These are phyloP conservation scores for Agrilus planipennis DNA, from an alignment of 1,140 invertebrate genomes.

Conservation along the genomic window DNA sequence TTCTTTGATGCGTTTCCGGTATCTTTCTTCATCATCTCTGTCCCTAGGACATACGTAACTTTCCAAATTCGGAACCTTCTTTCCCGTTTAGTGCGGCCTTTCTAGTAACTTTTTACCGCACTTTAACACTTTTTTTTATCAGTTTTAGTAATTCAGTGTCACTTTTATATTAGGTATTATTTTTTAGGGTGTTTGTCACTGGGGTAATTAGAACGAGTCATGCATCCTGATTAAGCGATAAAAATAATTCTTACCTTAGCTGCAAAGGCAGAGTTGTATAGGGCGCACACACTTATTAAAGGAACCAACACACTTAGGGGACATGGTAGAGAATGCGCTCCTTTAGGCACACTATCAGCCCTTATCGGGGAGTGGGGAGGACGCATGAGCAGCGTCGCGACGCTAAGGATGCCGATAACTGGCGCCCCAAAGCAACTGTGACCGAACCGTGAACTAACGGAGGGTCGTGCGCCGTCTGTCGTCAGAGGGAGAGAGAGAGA, in stretches of 20 bases:
- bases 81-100: too few relatives aligned
- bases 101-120: neutral
- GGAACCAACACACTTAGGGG: slow-evolving; percentile 35
- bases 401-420: slow-evolving; percentile 33
- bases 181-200: slow-evolving; percentile 5
- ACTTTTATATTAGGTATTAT: too few relatives aligned
- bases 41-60: too few relatives aligned
- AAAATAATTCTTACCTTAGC: slow-evolving; percentile 21
- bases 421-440: slow-evolving; percentile 28
- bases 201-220: too few relatives aligned
- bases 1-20: too few relatives aligned
- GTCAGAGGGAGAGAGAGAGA: too few relatives aligned
- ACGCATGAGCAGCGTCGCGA: slow-evolving; percentile 35
- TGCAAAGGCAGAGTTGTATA: slow-evolving; percentile 27
- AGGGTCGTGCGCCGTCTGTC: too few relatives aligned
- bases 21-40: too few relatives aligned
- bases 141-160: slow-evolving; percentile 1
- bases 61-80: too few relatives aligned
- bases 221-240: neutral
- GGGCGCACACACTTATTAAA: slow-evolving; percentile 31
- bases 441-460: slow-evolving; percentile 16
- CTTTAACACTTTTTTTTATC: slow-evolving; percentile 4
- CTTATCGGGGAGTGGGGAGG: slow-evolving; percentile 33
- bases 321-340: slow-evolving; percentile 36
- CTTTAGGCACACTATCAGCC: slow-evolving; percentile 35